Base-by-base conservation (phyloP, 2,888 invertebrate genomes). In the Drosophila ustulata region DNA sequence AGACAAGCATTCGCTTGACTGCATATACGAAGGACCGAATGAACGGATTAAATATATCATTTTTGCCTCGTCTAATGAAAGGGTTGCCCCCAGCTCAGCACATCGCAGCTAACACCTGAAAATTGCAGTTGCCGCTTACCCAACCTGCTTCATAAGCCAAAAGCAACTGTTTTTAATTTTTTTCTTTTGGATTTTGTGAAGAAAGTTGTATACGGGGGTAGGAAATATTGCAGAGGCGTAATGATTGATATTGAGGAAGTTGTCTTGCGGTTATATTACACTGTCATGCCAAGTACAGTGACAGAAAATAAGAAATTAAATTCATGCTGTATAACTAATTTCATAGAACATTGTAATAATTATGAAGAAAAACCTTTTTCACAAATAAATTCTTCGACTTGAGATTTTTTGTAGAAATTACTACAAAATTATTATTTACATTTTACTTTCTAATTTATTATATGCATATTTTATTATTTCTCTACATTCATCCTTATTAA, bases 31-130 rank as follows among this genome's bases (percentile, higher is more conserved):
- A 65, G 62, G 66, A 66, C 63, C 67, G 59, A 70, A 63, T 67
- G 67, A 88, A 85, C 80, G 89, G 88, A 86, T 89, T 86, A 86
- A 86, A 88, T 89, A 82, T 88, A 88, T 86, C 89, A 89, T 85
- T 86, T 89, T 87, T 68, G 61, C 55, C 76, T 57, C 69, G 71
- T 82, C 75, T 83, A 88, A 88, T 86, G 87, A 83, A 86, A 78
- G 83, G 89, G 77, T 81, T 77, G 81, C 57, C 71, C 67, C 63
- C 23, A 32, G 45, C 41, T 11, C 53, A 18, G n/a, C 41, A n/a
- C 79, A 65, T 61, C 65, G 67, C 52, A 52, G 84, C 79, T 75
- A 85, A 86, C 89, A 89, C 86, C 88, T 89, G 89, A 88, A 89
- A 78, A 67, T 75, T 75, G 82, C 89, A 86, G 67, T 75, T 78